Conservation (phyloP, 92 coral and sea anemone genomes). For the Blastomussa wellsi region DNA sequence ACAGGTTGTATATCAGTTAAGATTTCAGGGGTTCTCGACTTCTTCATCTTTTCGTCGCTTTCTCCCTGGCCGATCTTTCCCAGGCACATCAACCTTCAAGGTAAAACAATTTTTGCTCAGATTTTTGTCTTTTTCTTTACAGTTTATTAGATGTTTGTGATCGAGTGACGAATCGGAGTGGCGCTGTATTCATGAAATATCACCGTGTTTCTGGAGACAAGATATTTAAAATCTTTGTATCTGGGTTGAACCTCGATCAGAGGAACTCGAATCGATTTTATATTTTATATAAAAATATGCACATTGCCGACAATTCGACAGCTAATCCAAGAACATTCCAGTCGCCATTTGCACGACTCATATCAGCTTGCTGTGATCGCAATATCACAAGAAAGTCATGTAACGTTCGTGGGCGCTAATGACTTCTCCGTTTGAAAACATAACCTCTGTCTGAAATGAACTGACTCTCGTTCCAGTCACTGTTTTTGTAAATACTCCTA, state of each 20-base stretch:
- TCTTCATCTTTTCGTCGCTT: conserved; percentile 7
- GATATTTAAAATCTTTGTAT: not conserved
- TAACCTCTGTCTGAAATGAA: not conserved
- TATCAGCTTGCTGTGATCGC: not conserved
- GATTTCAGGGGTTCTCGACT: not conserved
- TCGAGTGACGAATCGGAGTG: not conserved
- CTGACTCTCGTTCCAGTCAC: not conserved
- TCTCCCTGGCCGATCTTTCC: not conserved
- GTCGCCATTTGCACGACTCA: conserved; percentile 9
- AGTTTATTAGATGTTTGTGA: not conserved
- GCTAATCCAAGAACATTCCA: not conserved
- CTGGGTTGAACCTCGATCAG: not conserved
- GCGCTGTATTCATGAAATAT: conserved; percentile 2
- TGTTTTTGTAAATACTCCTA: conserved; percentile 12
- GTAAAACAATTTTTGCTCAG: conserved; percentile 4
- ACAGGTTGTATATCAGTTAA: not conserved
- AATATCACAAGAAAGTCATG: conserved; percentile 5
- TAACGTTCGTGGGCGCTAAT: conserved; percentile 1
- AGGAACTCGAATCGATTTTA: not conserved
- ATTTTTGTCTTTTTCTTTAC: conserved; percentile 28
- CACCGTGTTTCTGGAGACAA: not conserved
- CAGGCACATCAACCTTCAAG: conserved; percentile 15
- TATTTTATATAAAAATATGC: not conserved
- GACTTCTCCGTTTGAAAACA: not conserved
- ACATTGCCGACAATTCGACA: no score